Conservation (phyloP, 2,797 vertebrate genomes). For the Sebastes paucispinis region DNA sequence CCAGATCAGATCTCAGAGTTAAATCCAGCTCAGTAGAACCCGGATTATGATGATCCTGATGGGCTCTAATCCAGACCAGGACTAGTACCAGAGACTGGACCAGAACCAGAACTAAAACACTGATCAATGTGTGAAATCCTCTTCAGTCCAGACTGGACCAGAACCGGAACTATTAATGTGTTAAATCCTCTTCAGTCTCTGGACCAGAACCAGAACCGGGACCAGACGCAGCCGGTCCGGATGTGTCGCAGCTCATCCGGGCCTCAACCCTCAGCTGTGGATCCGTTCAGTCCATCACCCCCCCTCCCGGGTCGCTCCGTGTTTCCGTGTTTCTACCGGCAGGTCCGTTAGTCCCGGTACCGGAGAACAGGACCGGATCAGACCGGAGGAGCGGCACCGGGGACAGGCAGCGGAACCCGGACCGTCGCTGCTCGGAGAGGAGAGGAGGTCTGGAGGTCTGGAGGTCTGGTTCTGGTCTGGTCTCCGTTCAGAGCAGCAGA, state of each 20-base stretch:
- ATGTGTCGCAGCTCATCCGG: constrained; percentile 65
- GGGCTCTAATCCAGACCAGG: constrained; percentile 52
- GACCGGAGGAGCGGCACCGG: background rate
- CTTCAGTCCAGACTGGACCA: background rate
- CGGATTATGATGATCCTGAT: constrained; percentile 69
- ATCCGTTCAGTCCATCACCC: constrained; percentile 50
- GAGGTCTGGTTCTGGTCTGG: background rate
- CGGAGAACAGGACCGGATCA: background rate
- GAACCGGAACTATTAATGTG: too few relatives aligned
- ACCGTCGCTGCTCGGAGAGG: too few relatives aligned
- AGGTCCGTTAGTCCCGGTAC: too few relatives aligned
- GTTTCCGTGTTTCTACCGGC: constrained; percentile 34
- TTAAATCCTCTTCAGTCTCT: too few relatives aligned
- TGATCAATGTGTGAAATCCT: too few relatives aligned
- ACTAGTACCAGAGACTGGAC: background rate
- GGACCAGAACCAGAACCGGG: background rate
- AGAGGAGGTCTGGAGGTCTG: too few relatives aligned
- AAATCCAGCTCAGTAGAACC: constrained; percentile 58
- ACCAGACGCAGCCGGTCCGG: constrained; percentile 31
- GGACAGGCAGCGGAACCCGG: too few relatives aligned
- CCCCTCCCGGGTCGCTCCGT: constrained; percentile 1
- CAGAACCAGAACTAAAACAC: background rate
- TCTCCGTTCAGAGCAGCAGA: background rate
- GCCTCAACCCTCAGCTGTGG: constrained; percentile 40
- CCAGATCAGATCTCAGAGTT: constrained; percentile 58